Evolutionary conservation across 2,113 vertebrate species (phyloP), one percentile per base, ranked within the genome.

Genomic region (Girardinichthys multiradiatus): DNA sequence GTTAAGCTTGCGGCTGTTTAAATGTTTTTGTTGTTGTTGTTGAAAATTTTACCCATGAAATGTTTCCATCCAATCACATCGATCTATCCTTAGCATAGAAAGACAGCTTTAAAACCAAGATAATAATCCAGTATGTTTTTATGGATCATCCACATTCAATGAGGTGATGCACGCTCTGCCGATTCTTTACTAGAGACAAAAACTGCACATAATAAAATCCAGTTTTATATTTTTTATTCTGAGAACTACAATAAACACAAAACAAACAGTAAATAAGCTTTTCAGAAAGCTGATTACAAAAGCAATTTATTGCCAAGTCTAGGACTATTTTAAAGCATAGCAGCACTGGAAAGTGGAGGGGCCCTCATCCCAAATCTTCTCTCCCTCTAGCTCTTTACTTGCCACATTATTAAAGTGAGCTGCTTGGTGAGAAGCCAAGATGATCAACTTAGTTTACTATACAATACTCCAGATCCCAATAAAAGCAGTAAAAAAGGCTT

Each of bases 241-340:
- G 88, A 90, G 92, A 92, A 92, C 86, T 91, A 94, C 93, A 94
- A 95, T 94, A 93, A 94, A 94, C 91, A 91, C 91, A 93, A 91
- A 94, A 94, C 92, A 94, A 94, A 92, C 93, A 87, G 89, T 94
- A 94, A 94, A 95, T 95, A 94, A 94, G 92, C 92, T 94, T 94
- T 94, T 94, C 93, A 94, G 92, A 94, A 95, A 94, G 92, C 92
- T 95, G 93, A 95, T 94, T 95, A 94, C 92, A 83, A 89, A 94
- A 94, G 89, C 94, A 94, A 95, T 95, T 93, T 94, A 94, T 94
- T 93, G 91, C 88, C 87, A 90, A 93, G 90, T 92, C 90, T 87
- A 93, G 91, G 88, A 90, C 90, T 83, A 85, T 90, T 89, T 91
- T 91, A 91, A 92, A 92, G 91, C 87, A 87, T 70, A 89, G 83